These are phyloP conservation scores for Pristionchus mayeri DNA, from an alignment of 2,888 invertebrate genomes.

Conservation along the genomic window DNA sequence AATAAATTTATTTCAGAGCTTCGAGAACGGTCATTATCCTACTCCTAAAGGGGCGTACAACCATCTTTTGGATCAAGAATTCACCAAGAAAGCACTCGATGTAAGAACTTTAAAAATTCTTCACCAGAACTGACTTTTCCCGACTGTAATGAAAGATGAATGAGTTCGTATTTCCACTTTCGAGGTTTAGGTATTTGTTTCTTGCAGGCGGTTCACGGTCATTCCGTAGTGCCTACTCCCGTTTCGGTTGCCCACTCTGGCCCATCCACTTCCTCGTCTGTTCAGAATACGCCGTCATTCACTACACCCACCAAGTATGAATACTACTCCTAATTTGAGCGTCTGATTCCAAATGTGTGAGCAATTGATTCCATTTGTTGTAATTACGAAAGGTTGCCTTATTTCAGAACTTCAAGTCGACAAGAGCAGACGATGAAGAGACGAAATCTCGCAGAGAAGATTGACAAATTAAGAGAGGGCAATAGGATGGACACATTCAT, in stretches of 20 bases:
- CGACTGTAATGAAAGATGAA: no score
- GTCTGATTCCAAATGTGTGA: not conserved
- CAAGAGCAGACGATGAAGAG: constrained; percentile 36
- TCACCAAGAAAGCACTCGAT: constrained; percentile 28
- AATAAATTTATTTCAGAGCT: not conserved
- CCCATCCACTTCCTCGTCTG: not conserved
- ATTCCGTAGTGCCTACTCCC: not conserved
- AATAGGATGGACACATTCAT: constrained; percentile 28
- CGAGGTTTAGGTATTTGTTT: no score
- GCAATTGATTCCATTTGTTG: not conserved
- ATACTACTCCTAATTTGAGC: no score
- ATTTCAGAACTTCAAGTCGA: not conserved
- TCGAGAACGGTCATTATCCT: not conserved
- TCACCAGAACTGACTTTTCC: not conserved
- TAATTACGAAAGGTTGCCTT: not conserved
- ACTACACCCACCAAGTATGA: not conserved
- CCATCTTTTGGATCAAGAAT: constrained; percentile 10
- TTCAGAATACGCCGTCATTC: not conserved
- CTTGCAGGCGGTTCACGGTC: not conserved
- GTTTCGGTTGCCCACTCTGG: not conserved
- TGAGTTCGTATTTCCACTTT: no score
- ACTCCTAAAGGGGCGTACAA: not conserved
- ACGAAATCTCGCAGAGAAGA: not conserved
- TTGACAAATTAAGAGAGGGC: not conserved
- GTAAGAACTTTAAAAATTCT: not conserved